Base-by-base conservation (phyloP, 2,797 vertebrate species). In the Melanotaenia nigrans region DNA sequence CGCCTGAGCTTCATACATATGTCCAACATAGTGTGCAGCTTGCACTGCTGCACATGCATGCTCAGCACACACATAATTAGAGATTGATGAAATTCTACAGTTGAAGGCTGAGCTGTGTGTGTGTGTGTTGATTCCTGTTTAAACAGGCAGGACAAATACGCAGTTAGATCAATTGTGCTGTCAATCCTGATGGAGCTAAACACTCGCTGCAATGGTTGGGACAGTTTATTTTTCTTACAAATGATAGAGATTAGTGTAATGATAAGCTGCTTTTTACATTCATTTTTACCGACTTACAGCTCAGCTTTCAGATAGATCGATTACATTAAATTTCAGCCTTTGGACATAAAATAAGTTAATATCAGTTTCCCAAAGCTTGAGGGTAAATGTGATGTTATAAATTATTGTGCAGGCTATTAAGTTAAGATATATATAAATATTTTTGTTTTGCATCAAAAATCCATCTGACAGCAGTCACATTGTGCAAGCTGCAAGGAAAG, bases 61-160 rank as follows among this genome's bases (percentile, higher is more conserved):
- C 75, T 59, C 61, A 30, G 65, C 62, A 60, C 71, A 61, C 78
- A 61, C n/a, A 36, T 89, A 78, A 92, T 90, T 75, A 86, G 51
- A 75, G 64, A 74, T 47, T 82, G 89, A 77, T 90, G 90, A 91
- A 85, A 92, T 61, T 78, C 62, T 64, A 76, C 65, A 78, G 75
- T 69, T 78, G 82, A 73, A 16, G 70, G 25, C 66, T 8, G 35
- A 38, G 57, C 54, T 55, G 47, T 57, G 40, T 9, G 53, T 55
- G 53, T 55, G 54, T 49, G 61, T 2, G 9, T 38, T 35, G 30
- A 47, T 47, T 6, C 42, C 55, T 57, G 45, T 3, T 75, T 58
- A 68, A 64, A 36, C 10, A 56, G 28, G 35, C 11, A 51, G 35
- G 8, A 24, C 25, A 45, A 45, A 58, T 59, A 59, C 30, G 16